phyloP scores from a whole-genome alignment of 2,888 invertebrate genomes.

The Linyphia triangularis region DNA sequence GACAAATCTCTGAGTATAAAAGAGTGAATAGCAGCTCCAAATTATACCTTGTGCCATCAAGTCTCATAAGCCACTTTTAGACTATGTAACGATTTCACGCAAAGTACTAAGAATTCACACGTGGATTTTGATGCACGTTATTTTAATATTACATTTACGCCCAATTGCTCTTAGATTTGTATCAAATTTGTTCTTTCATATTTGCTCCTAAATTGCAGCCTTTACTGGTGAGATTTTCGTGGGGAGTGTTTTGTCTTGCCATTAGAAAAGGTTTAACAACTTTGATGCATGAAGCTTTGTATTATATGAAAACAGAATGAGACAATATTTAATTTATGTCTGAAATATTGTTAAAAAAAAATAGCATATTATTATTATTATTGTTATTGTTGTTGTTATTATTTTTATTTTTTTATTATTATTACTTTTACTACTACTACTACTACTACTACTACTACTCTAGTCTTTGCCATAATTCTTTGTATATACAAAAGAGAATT shows the following conservation, averaged over 20 bases:
- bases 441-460: too few relatives aligned
- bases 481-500: too few relatives aligned
- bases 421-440: too few relatives aligned
- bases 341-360: too few relatives aligned
- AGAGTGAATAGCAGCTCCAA: not conserved
- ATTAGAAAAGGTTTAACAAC: too few relatives aligned
- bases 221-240: not conserved
- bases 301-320: not conserved
- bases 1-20: constrained; percentile 32
- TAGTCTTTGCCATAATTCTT: too few relatives aligned
- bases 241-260: not conserved
- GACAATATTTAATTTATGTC: not conserved
- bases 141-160: constrained; percentile 51
- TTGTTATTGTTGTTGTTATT: too few relatives aligned
- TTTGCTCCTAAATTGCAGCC: not conserved
- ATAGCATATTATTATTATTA: too few relatives aligned
- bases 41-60: not conserved
- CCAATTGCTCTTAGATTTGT: constrained; percentile 32
- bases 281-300: not conserved
- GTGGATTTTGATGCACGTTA: constrained; percentile 45
- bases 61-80: not conserved
- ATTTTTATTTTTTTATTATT: too few relatives aligned
- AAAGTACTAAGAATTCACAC: constrained; percentile 50
- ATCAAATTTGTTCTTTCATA: not conserved
- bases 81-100: constrained; percentile 41